Percentiles rank a stretch among this genome's conserved stretches.
phyloP scores from a whole-genome alignment of 2,113 vertebrate species.

The Gavia stellata region DNA sequence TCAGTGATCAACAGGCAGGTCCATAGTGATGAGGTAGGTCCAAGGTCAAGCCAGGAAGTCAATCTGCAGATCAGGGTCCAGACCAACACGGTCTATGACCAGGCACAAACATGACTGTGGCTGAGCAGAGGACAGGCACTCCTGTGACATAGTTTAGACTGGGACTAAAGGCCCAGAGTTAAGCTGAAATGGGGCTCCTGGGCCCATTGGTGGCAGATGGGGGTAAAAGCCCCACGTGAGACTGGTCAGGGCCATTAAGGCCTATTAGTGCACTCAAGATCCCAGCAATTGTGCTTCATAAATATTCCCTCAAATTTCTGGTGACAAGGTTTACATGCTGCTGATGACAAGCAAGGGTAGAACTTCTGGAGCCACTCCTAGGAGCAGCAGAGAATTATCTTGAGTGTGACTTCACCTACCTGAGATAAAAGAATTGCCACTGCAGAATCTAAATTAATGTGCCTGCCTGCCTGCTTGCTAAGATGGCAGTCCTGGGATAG shows the following conservation, averaged over 20 bases:
- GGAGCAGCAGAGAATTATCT: background rate
- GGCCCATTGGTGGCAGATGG: background rate
- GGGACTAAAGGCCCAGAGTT: background rate
- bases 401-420: background rate
- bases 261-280: background rate
- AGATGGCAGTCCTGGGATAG: background rate
- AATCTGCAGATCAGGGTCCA: background rate
- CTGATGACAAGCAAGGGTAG: background rate
- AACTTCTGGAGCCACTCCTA: background rate
- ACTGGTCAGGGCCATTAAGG: background rate
- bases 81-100: fast-evolving
- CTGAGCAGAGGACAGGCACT: background rate
- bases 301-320: background rate
- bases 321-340: background rate
- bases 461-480: background rate
- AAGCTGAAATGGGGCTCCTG: background rate
- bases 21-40: background rate
- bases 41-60: background rate
- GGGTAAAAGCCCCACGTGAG: background rate
- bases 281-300: background rate
- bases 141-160: background rate
- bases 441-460: background rate
- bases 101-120: background rate
- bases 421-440: background rate
- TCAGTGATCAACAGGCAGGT: background rate